phyloP scores from a whole-genome alignment of 1,140 invertebrate genomes.

The Scaptomyza montana region DNA sequence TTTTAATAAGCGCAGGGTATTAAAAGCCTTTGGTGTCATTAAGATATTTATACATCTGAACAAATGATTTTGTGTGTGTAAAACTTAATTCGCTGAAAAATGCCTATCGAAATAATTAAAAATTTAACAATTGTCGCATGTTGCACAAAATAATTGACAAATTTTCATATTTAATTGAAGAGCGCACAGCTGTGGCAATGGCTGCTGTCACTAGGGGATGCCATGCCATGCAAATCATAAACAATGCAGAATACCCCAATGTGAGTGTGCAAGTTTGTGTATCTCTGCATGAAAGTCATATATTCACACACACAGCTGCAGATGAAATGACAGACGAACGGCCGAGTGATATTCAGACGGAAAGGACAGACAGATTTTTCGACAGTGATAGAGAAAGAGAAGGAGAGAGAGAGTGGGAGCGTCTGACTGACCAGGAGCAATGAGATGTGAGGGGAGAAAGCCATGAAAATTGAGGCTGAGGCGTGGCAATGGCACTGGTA shows the following conservation, averaged over 20 bases:
- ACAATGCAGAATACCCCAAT: slow-evolving; percentile 58
- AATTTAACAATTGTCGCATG: slow-evolving; percentile 81
- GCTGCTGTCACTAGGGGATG: slow-evolving; percentile 68
- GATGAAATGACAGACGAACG: slow-evolving; percentile 62
- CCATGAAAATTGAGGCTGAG: neutral
- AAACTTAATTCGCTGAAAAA: slow-evolving; percentile 51
- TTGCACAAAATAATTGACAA: slow-evolving; percentile 82
- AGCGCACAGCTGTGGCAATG: slow-evolving; percentile 65
- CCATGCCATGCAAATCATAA: slow-evolving; percentile 68
- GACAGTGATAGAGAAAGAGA: slow-evolving; percentile 1
- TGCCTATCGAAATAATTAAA: slow-evolving; percentile 67
- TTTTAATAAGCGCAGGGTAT: neutral
- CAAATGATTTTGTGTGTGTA: neutral
- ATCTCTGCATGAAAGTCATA: slow-evolving; percentile 45
- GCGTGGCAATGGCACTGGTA: neutral
- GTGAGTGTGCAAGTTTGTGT: slow-evolving; percentile 19
- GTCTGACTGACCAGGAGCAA: slow-evolving; percentile 1
- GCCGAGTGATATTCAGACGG: slow-evolving; percentile 5
- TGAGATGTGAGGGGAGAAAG: neutral
- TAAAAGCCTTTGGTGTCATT: neutral
- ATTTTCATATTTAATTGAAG: slow-evolving; percentile 82
- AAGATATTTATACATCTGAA: neutral
- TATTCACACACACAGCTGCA: slow-evolving; percentile 64
- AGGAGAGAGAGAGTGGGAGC: neutral
- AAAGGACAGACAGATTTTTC: slow-evolving; percentile 2